A percentile compares a stretch with the other conserved stretches of the same genome.
Evolutionary conservation across 2,888 invertebrate species (phyloP).

Genomic region (Xestia c-nigrum): DNA sequence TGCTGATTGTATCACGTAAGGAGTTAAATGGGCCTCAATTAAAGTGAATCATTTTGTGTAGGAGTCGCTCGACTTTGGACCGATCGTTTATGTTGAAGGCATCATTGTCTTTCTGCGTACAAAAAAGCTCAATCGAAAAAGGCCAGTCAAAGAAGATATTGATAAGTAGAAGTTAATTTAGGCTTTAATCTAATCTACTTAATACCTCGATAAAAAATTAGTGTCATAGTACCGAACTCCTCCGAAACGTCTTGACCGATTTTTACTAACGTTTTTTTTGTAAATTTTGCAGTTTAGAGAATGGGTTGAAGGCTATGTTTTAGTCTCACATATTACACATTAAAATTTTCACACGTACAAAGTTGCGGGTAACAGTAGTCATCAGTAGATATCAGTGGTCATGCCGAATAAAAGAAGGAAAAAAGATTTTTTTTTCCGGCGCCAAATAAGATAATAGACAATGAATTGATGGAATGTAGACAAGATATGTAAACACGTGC

Average conservation of each 20-base stretch:
- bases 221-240: too few species aligned
- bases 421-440: background rate
- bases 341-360: too few species aligned
- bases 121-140: constrained; percentile 18
- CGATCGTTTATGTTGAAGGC: constrained; percentile 15
- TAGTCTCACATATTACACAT: too few species aligned
- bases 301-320: too few species aligned
- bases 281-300: too few species aligned
- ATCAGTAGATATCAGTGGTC: too few species aligned
- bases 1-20: constrained; percentile 24
- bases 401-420: background rate
- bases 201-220: too few species aligned
- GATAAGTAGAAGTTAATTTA: background rate
- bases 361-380: too few species aligned
- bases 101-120: constrained; percentile 13
- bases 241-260: too few species aligned
- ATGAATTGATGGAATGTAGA: background rate
- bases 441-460: background rate
- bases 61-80: constrained; percentile 51
- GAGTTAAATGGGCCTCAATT: constrained; percentile 39
- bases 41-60: constrained; percentile 52
- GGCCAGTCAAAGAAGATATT: background rate
- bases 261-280: too few species aligned
- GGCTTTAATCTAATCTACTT: background rate
- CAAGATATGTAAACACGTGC: constrained; percentile 10